A percentile compares a stretch with the other conserved stretches of the same genome.
phyloP scores from a whole-genome alignment of 2,888 invertebrate genomes.

The Theodoxus fluviatilis region DNA sequence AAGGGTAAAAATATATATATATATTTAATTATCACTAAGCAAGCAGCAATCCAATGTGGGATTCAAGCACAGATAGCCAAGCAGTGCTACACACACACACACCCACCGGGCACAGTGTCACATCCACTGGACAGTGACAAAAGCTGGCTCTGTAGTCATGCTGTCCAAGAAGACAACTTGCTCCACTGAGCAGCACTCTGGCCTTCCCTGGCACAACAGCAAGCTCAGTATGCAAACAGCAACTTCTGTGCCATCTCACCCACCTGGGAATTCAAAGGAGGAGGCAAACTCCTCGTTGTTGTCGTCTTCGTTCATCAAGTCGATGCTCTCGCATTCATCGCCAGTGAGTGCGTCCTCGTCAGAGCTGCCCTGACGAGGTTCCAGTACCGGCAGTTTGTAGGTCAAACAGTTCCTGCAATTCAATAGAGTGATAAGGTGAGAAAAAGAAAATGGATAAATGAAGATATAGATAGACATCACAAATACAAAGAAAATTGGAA shows the following conservation, averaged over 20 bases:
- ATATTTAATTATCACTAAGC: too few species aligned
- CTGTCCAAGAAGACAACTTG: too few species aligned
- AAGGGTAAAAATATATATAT: too few species aligned
- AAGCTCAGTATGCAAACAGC: neutral
- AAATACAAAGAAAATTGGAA: too few species aligned
- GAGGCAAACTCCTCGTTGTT: slow-evolving; percentile 52
- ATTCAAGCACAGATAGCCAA: neutral
- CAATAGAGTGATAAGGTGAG: neutral
- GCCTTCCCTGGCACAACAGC: too few species aligned
- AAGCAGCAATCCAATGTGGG: too few species aligned
- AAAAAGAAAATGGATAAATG: neutral
- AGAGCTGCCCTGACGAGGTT: slow-evolving; percentile 68
- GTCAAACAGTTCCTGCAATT: slow-evolving; percentile 58
- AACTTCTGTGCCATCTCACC: neutral
- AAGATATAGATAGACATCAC: too few species aligned
- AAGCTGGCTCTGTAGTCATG: too few species aligned
- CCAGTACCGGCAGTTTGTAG: slow-evolving; percentile 53
- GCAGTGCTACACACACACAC: too few species aligned
- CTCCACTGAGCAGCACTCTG: too few species aligned
- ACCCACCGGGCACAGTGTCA: too few species aligned
- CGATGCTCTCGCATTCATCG: slow-evolving; percentile 66
- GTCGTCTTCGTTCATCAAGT: slow-evolving; percentile 41
- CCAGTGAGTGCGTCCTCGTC: slow-evolving; percentile 83
- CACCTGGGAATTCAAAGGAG: slow-evolving; percentile 59
- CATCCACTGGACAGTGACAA: too few species aligned